Evolutionary conservation across 2,797 vertebrate species (phyloP), one percentile per base, ranked within the genome.

Genomic region (Apodemus agrarius): DNA sequence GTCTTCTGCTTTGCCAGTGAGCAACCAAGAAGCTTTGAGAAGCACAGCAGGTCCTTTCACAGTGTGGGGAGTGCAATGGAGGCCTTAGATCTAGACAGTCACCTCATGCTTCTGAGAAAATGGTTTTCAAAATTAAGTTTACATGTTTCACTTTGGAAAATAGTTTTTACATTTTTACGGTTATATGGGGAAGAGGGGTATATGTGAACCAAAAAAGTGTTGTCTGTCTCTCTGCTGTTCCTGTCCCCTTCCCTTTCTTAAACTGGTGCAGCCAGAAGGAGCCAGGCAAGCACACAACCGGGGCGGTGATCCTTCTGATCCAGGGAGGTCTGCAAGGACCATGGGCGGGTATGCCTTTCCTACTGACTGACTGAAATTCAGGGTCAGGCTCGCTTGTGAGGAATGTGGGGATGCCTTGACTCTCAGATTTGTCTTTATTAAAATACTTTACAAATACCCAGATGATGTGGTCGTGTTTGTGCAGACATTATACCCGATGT

Each of bases 31-130:
- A 43, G 43, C 31, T 52, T 52, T 52, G 52, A 52, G 52, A 52
- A 11, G 72, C 31, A 59, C 16, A 52, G 31, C n/a, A 13, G 49
- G 59, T 46, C 21, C 46, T 43, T 78, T 12, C 57, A 3, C 10
- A 9, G 57, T 26, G 46, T 1, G 0, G 59, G 21, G 17, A 54
- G 37, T 6, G 0, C 9, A 2, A 0, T 0, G 69, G 10, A 61
- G 54, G 9, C 17, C 9, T 26, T 2, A 1, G 0, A 46, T 54
- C 49, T 34, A 59, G 86, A 52, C 31, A 1, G 6, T 54, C 3
- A 82, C 22, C 37, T 21, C 6, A 14, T 0, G 3, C 6, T 5
- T 37, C 12, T 63, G 37, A 78, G 59, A 75, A 93, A 86, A 29
- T 1, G 9, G 83, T 61, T 34, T 72, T 72, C 14, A 46, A 49